Conservation (phyloP, 35 echinoderm and acorn worm genomes). For the Heliocidaris erythrogramma region DNA sequence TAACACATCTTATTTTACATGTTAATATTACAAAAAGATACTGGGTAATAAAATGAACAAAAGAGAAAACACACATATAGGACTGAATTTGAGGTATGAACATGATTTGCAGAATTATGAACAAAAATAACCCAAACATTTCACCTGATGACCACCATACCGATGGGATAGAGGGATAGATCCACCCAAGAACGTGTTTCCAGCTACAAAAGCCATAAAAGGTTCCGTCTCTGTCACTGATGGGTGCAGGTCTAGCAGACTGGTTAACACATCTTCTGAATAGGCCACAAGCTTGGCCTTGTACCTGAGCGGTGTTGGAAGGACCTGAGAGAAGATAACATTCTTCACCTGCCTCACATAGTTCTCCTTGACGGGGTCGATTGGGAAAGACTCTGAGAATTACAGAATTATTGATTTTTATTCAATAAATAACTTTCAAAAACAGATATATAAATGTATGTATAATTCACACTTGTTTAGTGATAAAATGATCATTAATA, state of each 20-base stretch:
- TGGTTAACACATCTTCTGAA: slow-evolving; percentile 42
- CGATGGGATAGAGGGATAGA: slow-evolving; percentile 69
- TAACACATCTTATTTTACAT: too few species aligned
- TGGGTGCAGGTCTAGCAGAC: slow-evolving; percentile 66
- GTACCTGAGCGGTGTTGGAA: slow-evolving; percentile 60
- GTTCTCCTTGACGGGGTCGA: slow-evolving; percentile 63
- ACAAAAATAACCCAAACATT: background rate
- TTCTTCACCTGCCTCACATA: slow-evolving; percentile 66
- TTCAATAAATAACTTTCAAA: background rate
- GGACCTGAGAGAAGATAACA: slow-evolving; percentile 63
- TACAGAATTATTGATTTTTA: background rate
- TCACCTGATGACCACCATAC: slow-evolving; percentile 85
- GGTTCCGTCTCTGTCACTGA: slow-evolving; percentile 50
- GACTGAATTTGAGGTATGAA: too few species aligned
- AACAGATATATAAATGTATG: background rate
- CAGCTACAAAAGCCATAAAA: slow-evolving; percentile 77
- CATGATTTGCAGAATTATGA: background rate
- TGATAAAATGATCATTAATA: too few species aligned
- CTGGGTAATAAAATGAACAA: too few species aligned
- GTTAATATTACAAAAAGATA: too few species aligned
- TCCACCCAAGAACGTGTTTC: slow-evolving; percentile 55
- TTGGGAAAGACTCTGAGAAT: slow-evolving; percentile 66
- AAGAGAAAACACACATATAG: too few species aligned
- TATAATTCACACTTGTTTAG: background rate
- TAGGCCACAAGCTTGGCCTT: slow-evolving; percentile 56